Evolutionary conservation across 2,797 vertebrate species (phyloP).

Genomic region (Microctenopoma stevenorrisi): DNA sequence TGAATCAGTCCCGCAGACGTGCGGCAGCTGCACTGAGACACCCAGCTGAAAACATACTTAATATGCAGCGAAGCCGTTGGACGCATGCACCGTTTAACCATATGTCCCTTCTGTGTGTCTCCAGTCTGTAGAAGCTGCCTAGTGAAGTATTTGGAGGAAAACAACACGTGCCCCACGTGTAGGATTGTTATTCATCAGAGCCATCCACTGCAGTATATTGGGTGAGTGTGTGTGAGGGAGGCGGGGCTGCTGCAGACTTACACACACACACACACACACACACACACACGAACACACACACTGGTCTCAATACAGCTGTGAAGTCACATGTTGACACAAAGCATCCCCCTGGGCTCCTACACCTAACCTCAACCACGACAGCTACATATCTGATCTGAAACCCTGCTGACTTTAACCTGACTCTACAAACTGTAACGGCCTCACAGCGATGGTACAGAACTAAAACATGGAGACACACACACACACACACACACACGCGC

Average conservation of each 20-base stretch:
- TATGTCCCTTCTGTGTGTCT: conserved; percentile 25
- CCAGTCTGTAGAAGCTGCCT: conserved; percentile 98
- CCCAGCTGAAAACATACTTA: neutral
- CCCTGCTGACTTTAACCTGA: no score
- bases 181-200: conserved; percentile 99
- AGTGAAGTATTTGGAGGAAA: conserved; percentile 98
- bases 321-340: neutral
- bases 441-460: neutral
- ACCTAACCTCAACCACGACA: neutral
- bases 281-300: conserved; percentile 9
- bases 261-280: conserved; percentile 15
- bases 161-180: conserved; percentile 98
- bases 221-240: conserved; percentile 82
- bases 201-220: conserved; percentile 98
- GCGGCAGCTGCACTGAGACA: neutral
- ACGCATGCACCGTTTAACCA: neutral
- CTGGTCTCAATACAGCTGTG: neutral
- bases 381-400: neutral
- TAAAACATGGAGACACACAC: conserved; percentile 6
- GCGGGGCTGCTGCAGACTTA: neutral
- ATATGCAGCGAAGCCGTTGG: neutral
- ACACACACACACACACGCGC: conserved; percentile 17
- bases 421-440: neutral
- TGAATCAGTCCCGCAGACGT: neutral
- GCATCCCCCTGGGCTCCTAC: neutral